These are phyloP conservation scores for Pimpla rufipes DNA, from an alignment of 2,888 invertebrate genomes.

Conservation along the genomic window DNA sequence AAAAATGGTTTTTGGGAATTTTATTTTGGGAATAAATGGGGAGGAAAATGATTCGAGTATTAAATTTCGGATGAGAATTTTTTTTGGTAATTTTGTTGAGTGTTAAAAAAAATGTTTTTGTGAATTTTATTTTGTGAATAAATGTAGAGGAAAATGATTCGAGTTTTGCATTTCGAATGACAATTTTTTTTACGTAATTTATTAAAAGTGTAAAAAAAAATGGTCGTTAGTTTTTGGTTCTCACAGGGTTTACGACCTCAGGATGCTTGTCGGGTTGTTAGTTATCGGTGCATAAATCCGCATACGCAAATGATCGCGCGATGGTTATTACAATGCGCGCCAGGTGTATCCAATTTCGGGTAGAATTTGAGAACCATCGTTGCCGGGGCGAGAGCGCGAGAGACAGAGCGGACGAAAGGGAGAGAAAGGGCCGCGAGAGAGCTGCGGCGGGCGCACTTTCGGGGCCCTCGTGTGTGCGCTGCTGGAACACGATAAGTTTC, in stretches of 20 bases:
- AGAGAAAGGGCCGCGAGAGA: constrained; percentile 37
- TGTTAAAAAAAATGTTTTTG: too few relatives aligned
- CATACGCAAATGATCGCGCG: constrained; percentile 20
- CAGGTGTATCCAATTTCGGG: constrained; percentile 51
- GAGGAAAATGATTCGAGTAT: too few relatives aligned
- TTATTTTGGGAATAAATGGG: too few relatives aligned
- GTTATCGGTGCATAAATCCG: constrained; percentile 10
- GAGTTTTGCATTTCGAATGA: too few relatives aligned
- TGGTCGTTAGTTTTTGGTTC: neutral
- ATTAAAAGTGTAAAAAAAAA: too few relatives aligned
- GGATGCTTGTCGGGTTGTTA: neutral
- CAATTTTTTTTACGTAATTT: too few relatives aligned
- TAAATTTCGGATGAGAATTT: too few relatives aligned
- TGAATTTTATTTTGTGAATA: neutral
- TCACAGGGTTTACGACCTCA: neutral
- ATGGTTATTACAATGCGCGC: constrained; percentile 9
- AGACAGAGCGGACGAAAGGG: constrained; percentile 20
- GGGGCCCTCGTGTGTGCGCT: constrained; percentile 14
- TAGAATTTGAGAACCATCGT: constrained; percentile 58
- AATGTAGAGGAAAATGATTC: neutral
- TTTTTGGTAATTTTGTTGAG: too few relatives aligned
- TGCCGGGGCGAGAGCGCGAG: neutral
- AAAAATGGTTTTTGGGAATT: neutral
- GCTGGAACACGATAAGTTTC: constrained; percentile 60
- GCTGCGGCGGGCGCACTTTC: constrained; percentile 22